phyloP scores from a whole-genome alignment of 37 sponge, comb jelly and placozoan genomes.

The Sycon ciliatum region DNA sequence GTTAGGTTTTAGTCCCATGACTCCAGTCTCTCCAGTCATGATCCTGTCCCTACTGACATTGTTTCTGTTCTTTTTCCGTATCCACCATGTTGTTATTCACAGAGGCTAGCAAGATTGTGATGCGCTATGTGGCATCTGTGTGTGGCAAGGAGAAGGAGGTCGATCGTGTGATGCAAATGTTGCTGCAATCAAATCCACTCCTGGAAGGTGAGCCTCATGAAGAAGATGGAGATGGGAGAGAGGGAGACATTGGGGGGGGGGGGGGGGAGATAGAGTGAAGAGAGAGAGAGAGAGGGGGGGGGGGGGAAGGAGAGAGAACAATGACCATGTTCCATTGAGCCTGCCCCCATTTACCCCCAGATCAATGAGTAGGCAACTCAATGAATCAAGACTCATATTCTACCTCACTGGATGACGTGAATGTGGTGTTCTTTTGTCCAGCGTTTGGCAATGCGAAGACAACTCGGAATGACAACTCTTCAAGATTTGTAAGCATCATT shows the following conservation, averaged over 20 bases:
- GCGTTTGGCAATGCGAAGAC: constrained; percentile 93
- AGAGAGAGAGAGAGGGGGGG: too few relatives aligned
- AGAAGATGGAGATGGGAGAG: too few relatives aligned
- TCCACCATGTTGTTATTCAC: background rate
- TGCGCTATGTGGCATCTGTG: constrained; percentile 77
- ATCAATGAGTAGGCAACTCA: too few relatives aligned
- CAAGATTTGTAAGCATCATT: constrained; percentile 62
- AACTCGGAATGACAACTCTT: constrained; percentile 76
- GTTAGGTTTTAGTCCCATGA: too few relatives aligned
- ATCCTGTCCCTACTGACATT: too few relatives aligned
- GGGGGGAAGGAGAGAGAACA: too few relatives aligned
- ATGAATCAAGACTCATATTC: background rate
- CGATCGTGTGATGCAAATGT: constrained; percentile 62
- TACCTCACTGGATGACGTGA: background rate
- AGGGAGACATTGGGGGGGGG: too few relatives aligned
- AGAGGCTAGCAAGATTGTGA: constrained; percentile 79
- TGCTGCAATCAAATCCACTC: constrained; percentile 76
- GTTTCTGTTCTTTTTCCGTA: background rate
- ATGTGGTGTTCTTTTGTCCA: constrained; percentile 22
- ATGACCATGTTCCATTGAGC: too few relatives aligned
- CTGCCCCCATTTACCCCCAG: too few relatives aligned
- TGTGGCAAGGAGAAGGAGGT: constrained; percentile 68
- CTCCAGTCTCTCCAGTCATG: too few relatives aligned
- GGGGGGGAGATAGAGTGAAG: too few relatives aligned
- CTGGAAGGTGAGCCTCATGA: constrained; percentile 75